Conservation (phyloP, 2,797 vertebrate genomes). For the Cichlasoma orientale region DNA sequence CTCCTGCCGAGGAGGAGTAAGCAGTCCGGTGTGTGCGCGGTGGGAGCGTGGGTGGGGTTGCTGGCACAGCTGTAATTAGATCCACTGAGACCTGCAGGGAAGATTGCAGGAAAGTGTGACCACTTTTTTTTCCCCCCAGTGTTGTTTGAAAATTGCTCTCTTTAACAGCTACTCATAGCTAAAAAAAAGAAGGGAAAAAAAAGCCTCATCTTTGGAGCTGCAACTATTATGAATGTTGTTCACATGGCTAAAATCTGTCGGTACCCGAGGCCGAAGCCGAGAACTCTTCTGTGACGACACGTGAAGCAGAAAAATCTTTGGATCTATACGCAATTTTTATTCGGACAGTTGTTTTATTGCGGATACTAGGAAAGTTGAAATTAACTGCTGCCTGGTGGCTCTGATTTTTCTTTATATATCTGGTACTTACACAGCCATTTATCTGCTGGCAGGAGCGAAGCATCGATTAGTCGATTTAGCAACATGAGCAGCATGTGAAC, state of each 20-base stretch:
- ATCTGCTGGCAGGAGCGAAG: conserved; percentile 10
- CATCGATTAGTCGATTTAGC: conserved; percentile 56
- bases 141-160: conserved; percentile 1
- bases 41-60: not conserved
- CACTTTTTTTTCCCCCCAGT: not conserved
- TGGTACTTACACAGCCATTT: not conserved
- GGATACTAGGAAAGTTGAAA: conserved; percentile 7
- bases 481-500: conserved; percentile 37
- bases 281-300: not conserved
- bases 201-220: not conserved
- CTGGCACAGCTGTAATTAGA: conserved; percentile 66
- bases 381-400: conserved; percentile 20
- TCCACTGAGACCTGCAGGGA: conserved; percentile 54
- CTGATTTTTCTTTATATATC: not conserved
- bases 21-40: conserved; percentile 6
- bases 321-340: not conserved
- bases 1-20: conserved; percentile 33
- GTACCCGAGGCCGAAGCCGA: not conserved
- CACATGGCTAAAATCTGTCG: not conserved
- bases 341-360: conserved; percentile 1
- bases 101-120: conserved; percentile 34
- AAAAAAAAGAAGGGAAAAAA: not conserved
- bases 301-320: not conserved
- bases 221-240: not conserved
- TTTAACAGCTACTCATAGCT: not conserved